A percentile compares a stretch with the other conserved stretches of the same genome.
phyloP scores from a whole-genome alignment of 2,888 invertebrate species.

The Clepsis dumicolana region DNA sequence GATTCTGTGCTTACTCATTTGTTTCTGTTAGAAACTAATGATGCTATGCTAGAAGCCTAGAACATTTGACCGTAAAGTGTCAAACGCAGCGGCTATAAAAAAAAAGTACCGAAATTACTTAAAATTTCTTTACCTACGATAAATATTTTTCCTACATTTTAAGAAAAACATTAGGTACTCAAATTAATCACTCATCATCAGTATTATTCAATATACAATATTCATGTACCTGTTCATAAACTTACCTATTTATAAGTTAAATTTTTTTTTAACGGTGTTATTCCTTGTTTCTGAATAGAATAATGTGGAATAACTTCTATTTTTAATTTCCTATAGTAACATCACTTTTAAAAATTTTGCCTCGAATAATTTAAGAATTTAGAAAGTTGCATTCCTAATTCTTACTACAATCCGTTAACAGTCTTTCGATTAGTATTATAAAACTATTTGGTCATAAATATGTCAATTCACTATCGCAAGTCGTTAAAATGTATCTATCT shows the following conservation, averaged over 20 bases:
- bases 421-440: no score
- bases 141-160: no score
- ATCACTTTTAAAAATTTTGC: neutral
- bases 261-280: no score
- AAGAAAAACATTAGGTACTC: no score
- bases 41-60: neutral
- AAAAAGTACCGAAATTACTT: no score
- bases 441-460: no score
- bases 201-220: slow-evolving; percentile 28
- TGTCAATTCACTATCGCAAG: neutral
- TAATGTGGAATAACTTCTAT: slow-evolving; percentile 6
- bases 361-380: neutral
- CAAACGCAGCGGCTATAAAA: neutral
- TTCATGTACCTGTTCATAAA: no score
- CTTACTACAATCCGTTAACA: neutral
- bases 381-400: neutral
- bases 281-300: neutral
- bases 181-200: slow-evolving; percentile 3
- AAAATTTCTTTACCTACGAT: no score
- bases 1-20: neutral
- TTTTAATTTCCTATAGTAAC: slow-evolving; percentile 33
- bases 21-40: no score
- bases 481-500: neutral
- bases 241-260: neutral
- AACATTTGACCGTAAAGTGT: no score